These are phyloP conservation scores for Euura saliciscinereae DNA, from an alignment of 1,140 invertebrate genomes.

Conservation along the genomic window DNA sequence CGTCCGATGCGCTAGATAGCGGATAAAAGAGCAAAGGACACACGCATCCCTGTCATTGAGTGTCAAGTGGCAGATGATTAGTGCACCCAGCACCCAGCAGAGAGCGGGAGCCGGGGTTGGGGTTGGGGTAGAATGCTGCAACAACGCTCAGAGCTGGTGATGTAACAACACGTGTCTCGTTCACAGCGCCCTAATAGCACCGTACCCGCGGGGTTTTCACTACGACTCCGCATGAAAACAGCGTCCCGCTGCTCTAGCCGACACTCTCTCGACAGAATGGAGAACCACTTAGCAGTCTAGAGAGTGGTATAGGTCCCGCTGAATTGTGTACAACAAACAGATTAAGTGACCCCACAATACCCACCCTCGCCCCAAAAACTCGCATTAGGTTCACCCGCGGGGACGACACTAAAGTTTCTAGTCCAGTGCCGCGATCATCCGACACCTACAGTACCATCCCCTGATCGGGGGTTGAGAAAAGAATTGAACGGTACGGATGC, in stretches of 20 bases:
- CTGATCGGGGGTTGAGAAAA: background rate
- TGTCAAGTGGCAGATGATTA: constrained; percentile 56
- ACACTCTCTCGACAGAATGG: constrained; percentile 35
- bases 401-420: background rate
- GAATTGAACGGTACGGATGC: too few relatives aligned
- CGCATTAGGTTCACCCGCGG: constrained; percentile 46
- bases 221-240: constrained; percentile 6
- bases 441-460: background rate
- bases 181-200: constrained; percentile 29
- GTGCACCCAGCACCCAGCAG: constrained; percentile 33
- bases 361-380: constrained; percentile 20
- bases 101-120: constrained; percentile 17
- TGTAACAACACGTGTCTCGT: constrained; percentile 59
- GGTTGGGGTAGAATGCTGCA: constrained; percentile 10
- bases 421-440: background rate
- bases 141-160: constrained; percentile 41
- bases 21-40: too few relatives aligned
- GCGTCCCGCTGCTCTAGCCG: constrained; percentile 9
- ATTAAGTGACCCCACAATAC: constrained; percentile 50
- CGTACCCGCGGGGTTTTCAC: background rate
- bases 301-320: constrained; percentile 17
- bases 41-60: constrained; percentile 26
- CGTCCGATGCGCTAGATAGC: too few relatives aligned
- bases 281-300: constrained; percentile 57
- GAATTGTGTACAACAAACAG: constrained; percentile 55